phyloP scores from a whole-genome alignment of 2,797 vertebrate genomes.

The Parauchenoglanis punctatus region DNA sequence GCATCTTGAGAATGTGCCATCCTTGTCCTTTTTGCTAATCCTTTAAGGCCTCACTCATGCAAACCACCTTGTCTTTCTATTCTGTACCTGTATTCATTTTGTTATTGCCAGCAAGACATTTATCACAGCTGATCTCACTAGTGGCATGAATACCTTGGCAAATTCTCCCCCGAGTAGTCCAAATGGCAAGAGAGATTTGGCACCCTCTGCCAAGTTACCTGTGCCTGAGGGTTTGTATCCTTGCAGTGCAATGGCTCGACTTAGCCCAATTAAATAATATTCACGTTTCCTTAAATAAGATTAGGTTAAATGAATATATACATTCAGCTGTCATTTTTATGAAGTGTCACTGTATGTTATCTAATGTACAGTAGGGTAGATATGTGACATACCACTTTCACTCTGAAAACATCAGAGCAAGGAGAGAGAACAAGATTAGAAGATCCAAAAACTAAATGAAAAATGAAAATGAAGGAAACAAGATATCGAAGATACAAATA shows the following conservation, averaged over 20 bases:
- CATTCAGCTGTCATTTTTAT: background rate
- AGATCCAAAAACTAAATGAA: background rate
- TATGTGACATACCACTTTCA: background rate
- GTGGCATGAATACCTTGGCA: background rate
- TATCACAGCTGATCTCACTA: background rate
- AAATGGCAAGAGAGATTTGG: background rate
- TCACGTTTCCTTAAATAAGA: background rate
- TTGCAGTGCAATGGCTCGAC: background rate
- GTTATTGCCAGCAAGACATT: background rate
- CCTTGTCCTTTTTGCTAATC: too few relatives aligned
- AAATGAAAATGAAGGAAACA: background rate
- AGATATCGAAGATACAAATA: too few relatives aligned
- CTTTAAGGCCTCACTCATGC: too few relatives aligned
- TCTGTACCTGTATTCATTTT: background rate
- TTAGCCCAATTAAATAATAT: background rate
- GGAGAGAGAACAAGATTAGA: background rate
- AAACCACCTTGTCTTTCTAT: too few relatives aligned
- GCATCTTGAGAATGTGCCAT: too few relatives aligned
- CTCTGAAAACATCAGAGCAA: background rate
- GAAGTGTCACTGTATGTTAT: background rate
- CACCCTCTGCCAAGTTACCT: background rate
- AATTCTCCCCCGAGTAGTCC: background rate
- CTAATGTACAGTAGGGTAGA: background rate
- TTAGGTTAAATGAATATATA: background rate
- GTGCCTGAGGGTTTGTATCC: background rate